phyloP scores from a whole-genome alignment of 2,797 vertebrate species.

The Champsocephalus esox region DNA sequence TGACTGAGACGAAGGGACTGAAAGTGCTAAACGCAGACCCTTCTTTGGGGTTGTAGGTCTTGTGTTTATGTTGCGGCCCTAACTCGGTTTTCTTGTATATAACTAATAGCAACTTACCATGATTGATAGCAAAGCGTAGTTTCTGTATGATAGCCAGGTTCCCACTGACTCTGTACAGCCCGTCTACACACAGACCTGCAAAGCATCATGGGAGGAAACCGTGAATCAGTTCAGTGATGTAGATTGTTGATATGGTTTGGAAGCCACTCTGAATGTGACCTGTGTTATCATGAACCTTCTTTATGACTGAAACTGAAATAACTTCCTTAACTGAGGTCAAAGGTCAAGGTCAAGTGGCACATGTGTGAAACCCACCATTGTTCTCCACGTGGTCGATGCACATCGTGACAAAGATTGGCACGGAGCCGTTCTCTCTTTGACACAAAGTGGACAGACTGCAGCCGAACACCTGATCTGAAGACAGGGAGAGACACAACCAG shows the following conservation, averaged over 20 bases:
- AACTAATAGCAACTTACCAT: constrained; percentile 83
- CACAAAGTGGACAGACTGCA: constrained; percentile 93
- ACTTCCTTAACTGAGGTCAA: not conserved
- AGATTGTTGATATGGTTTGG: not conserved
- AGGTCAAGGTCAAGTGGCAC: not conserved
- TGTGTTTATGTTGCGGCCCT: no score
- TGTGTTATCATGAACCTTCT: not conserved
- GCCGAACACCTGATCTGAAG: constrained; percentile 97
- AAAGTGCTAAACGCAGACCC: no score
- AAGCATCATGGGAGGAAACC: constrained; percentile 28
- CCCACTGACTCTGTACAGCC: constrained; percentile 96
- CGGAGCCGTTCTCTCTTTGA: constrained; percentile 91
- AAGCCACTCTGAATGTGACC: not conserved
- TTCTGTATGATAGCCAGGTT: constrained; percentile 98
- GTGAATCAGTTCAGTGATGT: not conserved
- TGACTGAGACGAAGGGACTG: no score
- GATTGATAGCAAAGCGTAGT: constrained; percentile 95
- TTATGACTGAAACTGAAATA: not conserved
- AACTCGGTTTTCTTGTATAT: not conserved
- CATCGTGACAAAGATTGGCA: constrained; percentile 93
- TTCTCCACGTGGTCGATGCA: constrained; percentile 97
- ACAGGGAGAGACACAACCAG: not conserved
- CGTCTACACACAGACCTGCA: constrained; percentile 92
- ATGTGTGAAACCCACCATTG: constrained; percentile 83
- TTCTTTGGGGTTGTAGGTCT: no score